Conservation (phyloP, 23 tunicate genomes). For the Clavelina lepadiformis region DNA sequence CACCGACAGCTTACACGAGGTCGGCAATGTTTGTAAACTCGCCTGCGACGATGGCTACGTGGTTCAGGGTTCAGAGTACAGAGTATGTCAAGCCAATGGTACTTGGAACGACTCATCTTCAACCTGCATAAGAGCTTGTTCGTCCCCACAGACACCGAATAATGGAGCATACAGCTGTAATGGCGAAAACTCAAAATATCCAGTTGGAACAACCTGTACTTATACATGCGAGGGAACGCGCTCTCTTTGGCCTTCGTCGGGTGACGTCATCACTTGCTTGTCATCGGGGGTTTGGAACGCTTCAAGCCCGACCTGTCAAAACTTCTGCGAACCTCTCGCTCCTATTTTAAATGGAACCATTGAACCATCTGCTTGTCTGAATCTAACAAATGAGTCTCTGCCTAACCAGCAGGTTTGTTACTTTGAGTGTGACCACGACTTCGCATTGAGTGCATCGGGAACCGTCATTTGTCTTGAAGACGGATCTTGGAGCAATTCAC, state of each 20-base stretch:
- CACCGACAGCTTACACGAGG: conserved; percentile 7
- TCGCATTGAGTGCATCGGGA: neutral
- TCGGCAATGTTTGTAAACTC: conserved; percentile 12
- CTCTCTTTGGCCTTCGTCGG: neutral
- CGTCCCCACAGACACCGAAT: neutral
- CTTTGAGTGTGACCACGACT: conserved; percentile 9
- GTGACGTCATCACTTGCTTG: conserved; percentile 1
- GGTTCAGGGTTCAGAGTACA: neutral
- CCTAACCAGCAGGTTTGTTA: conserved; percentile 7
- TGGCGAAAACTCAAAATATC: conserved; percentile 3
- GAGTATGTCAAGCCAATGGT: conserved; percentile 13
- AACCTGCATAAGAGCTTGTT: conserved; percentile 15
- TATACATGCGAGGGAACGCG: conserved; percentile 2
- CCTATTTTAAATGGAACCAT: neutral
- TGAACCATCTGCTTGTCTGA: conserved; percentile 7
- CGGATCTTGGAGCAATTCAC: conserved; percentile 18
- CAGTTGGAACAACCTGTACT: conserved; percentile 13
- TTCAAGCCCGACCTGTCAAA: conserved; percentile 15
- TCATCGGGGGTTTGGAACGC: conserved; percentile 17
- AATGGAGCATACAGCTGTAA: conserved; percentile 12
- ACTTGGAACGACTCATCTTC: conserved; percentile 14
- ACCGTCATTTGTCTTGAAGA: conserved; percentile 7
- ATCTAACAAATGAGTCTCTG: neutral
- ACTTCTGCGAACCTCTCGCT: conserved; percentile 8
- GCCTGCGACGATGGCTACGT: conserved; percentile 28